Base-by-base conservation (phyloP, 1,140 invertebrate genomes). In the Neodiprion lecontei region DNA sequence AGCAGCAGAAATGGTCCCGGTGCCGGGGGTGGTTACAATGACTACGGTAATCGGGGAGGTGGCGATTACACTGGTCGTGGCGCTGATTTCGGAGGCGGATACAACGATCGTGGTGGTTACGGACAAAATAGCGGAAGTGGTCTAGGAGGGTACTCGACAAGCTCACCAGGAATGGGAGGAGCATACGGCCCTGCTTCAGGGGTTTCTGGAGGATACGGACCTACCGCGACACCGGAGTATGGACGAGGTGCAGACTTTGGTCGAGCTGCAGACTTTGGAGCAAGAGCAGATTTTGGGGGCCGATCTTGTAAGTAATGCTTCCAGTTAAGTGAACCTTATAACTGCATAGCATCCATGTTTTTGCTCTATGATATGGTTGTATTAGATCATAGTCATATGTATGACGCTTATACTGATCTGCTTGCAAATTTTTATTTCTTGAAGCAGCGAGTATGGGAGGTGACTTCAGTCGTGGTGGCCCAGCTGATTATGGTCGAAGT, bases 401-500 rank as follows among this genome's bases (percentile, higher is more conserved):
- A 12, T 73, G 23, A 72, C 47, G 10, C 10, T 11, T 23, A 67
- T 66, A 70, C 67, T 48, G 48, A 23, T 53, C 40, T 72, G 9
- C 50, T 47, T 12, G 14, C 23, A 23, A 69, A 47, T 14, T 73
- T 74, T 73, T 83, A 74, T 84, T 80, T 66, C 81, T 85, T 14
- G 82, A 83, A 48, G 85, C 85, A 53, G 84, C 84, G 61, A 86
- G 85, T 61, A 87, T 88, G 86, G 84, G 79, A 3, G 86, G 86
- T 48, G 88, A 89, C 72, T 89, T 86, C 74, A 87, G 83, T 79
- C 80, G 87, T 72, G 84, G 85, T 17, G 86, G 86, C 28, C 85
- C 85, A 1, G 86, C 85, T 9, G 88, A 89, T 74, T 89, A 89
- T 69, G 87, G 87, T 65, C 85, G 88, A 8, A 86, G 85, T 7